Base-by-base conservation (phyloP, 2,113 vertebrate species). In the Sula dactylatra region DNA sequence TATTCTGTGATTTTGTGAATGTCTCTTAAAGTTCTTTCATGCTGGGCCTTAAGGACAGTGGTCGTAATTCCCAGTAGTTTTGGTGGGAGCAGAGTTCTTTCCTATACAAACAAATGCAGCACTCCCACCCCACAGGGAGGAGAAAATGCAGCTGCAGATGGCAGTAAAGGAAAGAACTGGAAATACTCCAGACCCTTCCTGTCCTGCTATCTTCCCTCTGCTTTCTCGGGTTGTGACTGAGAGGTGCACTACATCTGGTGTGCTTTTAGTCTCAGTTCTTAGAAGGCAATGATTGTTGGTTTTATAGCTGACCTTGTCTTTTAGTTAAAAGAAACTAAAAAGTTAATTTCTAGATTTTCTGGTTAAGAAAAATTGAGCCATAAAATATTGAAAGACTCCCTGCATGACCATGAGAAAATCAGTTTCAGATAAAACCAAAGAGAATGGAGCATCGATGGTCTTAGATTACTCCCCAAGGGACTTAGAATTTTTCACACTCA, bases 21-120 rank as follows among this genome's bases (percentile, higher is more conserved):
- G 38, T 25, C 40, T 52, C 62, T 59, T 20, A 13, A 52, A 90
- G 25, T 13, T 7, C 74, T 45, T 58, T 76, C 14, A 9, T 74
- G 47, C 32, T 81, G 55, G 15, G 21, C 10, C 16, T 56, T 64
- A 74, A 44, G 54, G 36, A 64, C 36, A 69, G 13, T n/a, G 58
- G 26, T 86, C 7, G 47, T 54, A 27, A 20, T 9, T 59, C 13
- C 45, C 17, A 16, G n/a, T 18, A 36, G 27, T 49, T 55, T 16
- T 38, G 45, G 12, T 22, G 27, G 40, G 20, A 77, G 64, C 49
- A 64, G 49, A 56, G 32, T 20, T 67, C 34, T 27, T 55, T 69
- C 29, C 55, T 27, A 10, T 36, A 38, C 31, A 34, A 38, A n/a
- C 8, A 19, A 8, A 16, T 0, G 2, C 24, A 44, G n/a, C 1